Evolutionary conservation across 2,797 vertebrate species (phyloP).

Genomic region (Eutrigla gurnardus): DNA sequence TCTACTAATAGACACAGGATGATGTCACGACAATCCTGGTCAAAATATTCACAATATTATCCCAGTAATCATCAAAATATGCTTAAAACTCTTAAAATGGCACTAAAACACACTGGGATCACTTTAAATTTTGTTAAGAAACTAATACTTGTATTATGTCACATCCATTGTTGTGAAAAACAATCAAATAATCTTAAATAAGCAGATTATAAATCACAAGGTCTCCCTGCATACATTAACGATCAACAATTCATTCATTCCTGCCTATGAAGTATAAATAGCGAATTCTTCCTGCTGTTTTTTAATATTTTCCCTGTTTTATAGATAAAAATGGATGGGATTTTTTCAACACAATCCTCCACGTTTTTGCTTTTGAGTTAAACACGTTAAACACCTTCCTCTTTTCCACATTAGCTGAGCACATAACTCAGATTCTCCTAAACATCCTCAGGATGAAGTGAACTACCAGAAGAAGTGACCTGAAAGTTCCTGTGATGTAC

Average conservation of each 20-base stretch:
- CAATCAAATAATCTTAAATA: too few species aligned
- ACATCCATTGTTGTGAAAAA: too few species aligned
- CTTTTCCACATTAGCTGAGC: background rate
- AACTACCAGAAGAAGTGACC: background rate
- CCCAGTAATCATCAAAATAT: too few species aligned
- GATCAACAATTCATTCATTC: too few species aligned
- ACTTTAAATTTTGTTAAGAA: too few species aligned
- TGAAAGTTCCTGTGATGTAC: constrained; percentile 13
- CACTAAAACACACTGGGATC: too few species aligned
- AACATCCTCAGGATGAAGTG: background rate
- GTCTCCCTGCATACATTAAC: too few species aligned
- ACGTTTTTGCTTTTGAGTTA: background rate
- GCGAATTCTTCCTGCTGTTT: background rate
- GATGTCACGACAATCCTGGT: too few species aligned
- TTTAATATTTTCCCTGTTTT: constrained; percentile 2
- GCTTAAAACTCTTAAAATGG: too few species aligned
- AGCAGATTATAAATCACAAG: too few species aligned
- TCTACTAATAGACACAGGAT: background rate
- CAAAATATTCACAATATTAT: too few species aligned
- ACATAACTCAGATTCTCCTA: background rate
- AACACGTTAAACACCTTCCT: background rate
- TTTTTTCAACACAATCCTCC: background rate
- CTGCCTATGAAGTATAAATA: background rate
- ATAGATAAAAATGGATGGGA: background rate
- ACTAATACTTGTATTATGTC: too few species aligned